A percentile compares a stretch with the other conserved stretches of the same genome.
These are phyloP conservation scores for Apostichopus leukothele DNA, from an alignment of 53 echinoderm and acorn worm species.

Conservation along the genomic window DNA sequence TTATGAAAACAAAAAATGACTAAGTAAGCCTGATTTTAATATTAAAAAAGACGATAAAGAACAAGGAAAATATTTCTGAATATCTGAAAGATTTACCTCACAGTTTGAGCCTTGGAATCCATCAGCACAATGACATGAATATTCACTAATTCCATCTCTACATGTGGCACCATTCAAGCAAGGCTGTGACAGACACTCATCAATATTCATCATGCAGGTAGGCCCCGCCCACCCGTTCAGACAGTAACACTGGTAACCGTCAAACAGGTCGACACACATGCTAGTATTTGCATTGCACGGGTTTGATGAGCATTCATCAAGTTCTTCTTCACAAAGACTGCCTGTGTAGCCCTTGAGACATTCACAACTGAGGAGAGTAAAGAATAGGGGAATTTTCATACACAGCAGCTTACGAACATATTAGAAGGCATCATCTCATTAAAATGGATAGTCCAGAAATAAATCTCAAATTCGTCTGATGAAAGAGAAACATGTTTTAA, in stretches of 20 bases:
- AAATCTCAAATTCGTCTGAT: no score
- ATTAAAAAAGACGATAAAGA: no score
- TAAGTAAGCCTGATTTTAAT: no score
- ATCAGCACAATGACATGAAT: constrained; percentile 5
- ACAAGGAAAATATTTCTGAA: no score
- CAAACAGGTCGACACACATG: constrained; percentile 50
- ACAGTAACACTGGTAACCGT: constrained; percentile 68
- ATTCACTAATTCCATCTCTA: constrained; percentile 62
- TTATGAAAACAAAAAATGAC: no score
- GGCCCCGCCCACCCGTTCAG: constrained; percentile 64
- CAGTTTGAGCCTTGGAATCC: no score
- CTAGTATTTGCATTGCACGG: constrained; percentile 57
- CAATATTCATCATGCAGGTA: constrained; percentile 62
- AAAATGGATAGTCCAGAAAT: no score
- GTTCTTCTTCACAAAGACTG: constrained; percentile 53
- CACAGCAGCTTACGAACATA: no score
- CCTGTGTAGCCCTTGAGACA: constrained; percentile 54
- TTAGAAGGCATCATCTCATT: no score
- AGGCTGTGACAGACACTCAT: constrained; percentile 61
- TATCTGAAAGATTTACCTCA: no score
- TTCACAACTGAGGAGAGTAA: background rate
- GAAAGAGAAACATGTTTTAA: no score
- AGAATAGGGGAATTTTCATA: background rate
- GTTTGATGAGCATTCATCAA: constrained; percentile 53
- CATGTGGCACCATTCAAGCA: constrained; percentile 63